Evolutionary conservation across 2,797 vertebrate species (phyloP).

Genomic region (Sebastes variabilis): DNA sequence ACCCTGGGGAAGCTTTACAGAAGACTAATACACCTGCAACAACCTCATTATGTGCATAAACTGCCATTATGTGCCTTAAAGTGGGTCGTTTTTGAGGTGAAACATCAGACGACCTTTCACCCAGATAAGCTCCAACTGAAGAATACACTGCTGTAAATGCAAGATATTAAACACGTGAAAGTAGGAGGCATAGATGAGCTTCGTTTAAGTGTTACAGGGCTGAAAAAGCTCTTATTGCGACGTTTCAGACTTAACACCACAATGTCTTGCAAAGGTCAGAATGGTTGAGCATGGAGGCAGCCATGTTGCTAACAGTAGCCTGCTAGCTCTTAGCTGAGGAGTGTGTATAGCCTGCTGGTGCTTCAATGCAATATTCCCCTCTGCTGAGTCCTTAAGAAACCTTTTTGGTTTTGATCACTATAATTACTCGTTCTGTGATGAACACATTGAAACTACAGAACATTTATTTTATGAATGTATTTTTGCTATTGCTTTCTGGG

Average conservation of each 20-base stretch:
- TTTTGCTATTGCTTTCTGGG: too few species aligned
- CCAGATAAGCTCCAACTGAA: constrained; percentile 49
- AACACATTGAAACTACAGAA: too few species aligned
- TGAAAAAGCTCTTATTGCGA: accelerated
- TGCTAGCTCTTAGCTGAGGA: too few species aligned
- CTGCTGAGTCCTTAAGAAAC: too few species aligned
- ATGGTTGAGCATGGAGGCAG: constrained; percentile 85
- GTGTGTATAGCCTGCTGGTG: constrained; percentile 3
- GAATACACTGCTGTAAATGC: not conserved
- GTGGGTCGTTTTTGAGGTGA: not conserved
- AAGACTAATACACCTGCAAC: accelerated
- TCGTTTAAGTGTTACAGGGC: accelerated
- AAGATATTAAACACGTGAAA: not conserved
- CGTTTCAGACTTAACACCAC: constrained; percentile 3
- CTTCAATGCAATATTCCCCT: too few species aligned
- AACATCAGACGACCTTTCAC: constrained; percentile 78
- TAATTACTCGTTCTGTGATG: too few species aligned
- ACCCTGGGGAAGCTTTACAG: too few species aligned
- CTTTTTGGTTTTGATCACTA: too few species aligned
- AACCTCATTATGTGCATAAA: too few species aligned
- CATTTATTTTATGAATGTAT: too few species aligned
- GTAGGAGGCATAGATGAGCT: accelerated
- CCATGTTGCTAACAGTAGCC: constrained; percentile 79
- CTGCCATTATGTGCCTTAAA: not conserved
- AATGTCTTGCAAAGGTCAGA: constrained; percentile 85